These are phyloP conservation scores for Scaptomyza tumidula DNA, from an alignment of 2,888 invertebrate species.

Conservation along the genomic window DNA sequence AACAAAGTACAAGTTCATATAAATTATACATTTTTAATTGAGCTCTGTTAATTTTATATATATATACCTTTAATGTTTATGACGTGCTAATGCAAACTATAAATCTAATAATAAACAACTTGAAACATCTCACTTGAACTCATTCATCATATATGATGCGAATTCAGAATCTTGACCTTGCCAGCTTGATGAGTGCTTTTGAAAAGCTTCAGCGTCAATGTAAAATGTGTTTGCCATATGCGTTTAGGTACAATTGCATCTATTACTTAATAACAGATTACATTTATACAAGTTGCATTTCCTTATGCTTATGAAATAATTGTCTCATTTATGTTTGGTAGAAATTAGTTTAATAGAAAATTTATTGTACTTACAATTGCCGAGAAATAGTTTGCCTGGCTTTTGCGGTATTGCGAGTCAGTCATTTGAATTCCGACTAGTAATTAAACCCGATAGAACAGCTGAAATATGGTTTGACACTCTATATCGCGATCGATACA, in stretches of 20 bases:
- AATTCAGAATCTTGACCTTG: background rate
- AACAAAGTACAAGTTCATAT: background rate
- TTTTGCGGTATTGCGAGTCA: slow-evolving; percentile 34
- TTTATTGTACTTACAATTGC: no score
- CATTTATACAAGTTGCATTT: slow-evolving; percentile 12
- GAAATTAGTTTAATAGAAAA: background rate
- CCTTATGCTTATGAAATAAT: slow-evolving; percentile 7
- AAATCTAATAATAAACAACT: background rate
- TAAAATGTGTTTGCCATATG: slow-evolving; percentile 4
- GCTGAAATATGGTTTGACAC: slow-evolving; percentile 22
- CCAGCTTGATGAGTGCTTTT: background rate
- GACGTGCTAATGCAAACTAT: background rate
- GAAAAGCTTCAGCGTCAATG: slow-evolving; percentile 8
- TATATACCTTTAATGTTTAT: background rate
- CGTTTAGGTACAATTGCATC: slow-evolving; percentile 9
- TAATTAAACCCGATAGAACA: slow-evolving; percentile 44
- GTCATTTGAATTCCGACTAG: slow-evolving; percentile 27
- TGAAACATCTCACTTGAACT: background rate
- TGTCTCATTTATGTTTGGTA: background rate
- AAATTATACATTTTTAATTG: background rate
- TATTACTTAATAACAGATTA: slow-evolving; percentile 8
- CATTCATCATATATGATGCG: background rate
- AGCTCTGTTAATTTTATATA: background rate
- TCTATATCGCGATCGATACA: slow-evolving; percentile 1
- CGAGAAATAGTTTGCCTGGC: slow-evolving; percentile 5